Evolutionary conservation across 2,113 vertebrate genomes (phyloP).

Genomic region (Carassius carassius): DNA sequence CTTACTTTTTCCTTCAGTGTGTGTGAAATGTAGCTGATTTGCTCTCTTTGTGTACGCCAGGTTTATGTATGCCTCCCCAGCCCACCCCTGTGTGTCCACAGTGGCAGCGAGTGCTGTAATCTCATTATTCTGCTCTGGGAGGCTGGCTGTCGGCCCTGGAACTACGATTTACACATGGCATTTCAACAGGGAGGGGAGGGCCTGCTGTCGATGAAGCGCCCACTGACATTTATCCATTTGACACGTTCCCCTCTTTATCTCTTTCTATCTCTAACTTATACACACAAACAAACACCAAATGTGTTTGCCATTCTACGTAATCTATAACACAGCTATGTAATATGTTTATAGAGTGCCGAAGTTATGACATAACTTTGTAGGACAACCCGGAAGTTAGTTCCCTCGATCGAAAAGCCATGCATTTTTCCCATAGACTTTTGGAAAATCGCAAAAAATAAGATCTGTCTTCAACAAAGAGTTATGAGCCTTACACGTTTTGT

Average conservation of each 20-base stretch:
- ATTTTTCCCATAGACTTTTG: too few relatives aligned
- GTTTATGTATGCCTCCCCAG: conserved; percentile 52
- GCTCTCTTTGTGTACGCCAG: conserved; percentile 55
- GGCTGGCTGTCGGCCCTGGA: conserved; percentile 64
- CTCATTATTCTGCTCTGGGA: conserved; percentile 69
- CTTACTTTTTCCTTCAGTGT: conserved; percentile 45
- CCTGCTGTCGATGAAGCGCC: conserved; percentile 62
- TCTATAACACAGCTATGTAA: background rate
- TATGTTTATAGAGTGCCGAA: too few relatives aligned
- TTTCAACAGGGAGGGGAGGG: conserved; percentile 64
- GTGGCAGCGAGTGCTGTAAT: conserved; percentile 72
- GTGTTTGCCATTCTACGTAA: background rate
- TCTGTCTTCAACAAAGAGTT: too few relatives aligned
- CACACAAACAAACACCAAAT: conserved; percentile 34
- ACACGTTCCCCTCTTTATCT: conserved; percentile 50
- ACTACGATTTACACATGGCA: conserved; percentile 69
- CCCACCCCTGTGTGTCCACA: conserved; percentile 44
- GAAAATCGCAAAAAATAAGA: too few relatives aligned
- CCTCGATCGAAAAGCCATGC: too few relatives aligned
- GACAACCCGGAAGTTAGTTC: too few relatives aligned
- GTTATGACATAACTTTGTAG: too few relatives aligned
- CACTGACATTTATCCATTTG: conserved; percentile 72
- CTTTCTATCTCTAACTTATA: conserved; percentile 10
- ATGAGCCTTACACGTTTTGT: too few relatives aligned
- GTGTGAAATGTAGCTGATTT: conserved; percentile 41